phyloP scores from a whole-genome alignment of 2,888 invertebrate species.

The Zygothrica quintamaculata region DNA sequence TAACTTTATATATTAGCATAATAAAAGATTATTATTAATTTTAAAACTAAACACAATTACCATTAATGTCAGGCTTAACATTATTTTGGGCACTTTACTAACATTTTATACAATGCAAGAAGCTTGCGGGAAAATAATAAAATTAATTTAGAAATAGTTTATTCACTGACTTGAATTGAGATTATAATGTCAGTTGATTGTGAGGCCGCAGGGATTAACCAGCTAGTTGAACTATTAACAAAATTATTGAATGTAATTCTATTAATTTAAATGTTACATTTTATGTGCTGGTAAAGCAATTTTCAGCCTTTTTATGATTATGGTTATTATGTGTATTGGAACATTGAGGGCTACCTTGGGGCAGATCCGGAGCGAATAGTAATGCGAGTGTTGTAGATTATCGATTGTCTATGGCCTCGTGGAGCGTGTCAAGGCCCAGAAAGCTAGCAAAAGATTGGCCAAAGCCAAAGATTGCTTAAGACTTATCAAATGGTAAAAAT shows the following conservation, averaged over 20 bases:
- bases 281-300: slow-evolving; percentile 48
- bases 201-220: slow-evolving; percentile 14
- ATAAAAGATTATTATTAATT: no score
- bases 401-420: slow-evolving; percentile 23
- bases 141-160: slow-evolving; percentile 33
- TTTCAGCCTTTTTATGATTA: slow-evolving; percentile 40
- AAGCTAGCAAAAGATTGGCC: slow-evolving; percentile 13
- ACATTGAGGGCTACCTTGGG: slow-evolving; percentile 24
- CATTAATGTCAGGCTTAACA: no score
- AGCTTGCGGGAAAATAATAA: slow-evolving; percentile 44
- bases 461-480: slow-evolving; percentile 6
- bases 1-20: no score
- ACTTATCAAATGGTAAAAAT: slow-evolving; percentile 18
- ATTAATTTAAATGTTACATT: slow-evolving; percentile 65
- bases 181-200: slow-evolving; percentile 4
- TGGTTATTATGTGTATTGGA: slow-evolving; percentile 16
- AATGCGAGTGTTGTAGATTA: slow-evolving; percentile 16
- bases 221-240: slow-evolving; percentile 40
- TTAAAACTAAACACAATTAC: no score
- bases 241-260: slow-evolving; percentile 59
- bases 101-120: slow-evolving; percentile 6
- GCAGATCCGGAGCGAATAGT: neutral
- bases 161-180: neutral
- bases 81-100: no score
- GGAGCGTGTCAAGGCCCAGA: slow-evolving; percentile 48